Evolutionary conservation across 2,797 vertebrate genomes (phyloP).

Genomic region (Helostoma temminkii): DNA sequence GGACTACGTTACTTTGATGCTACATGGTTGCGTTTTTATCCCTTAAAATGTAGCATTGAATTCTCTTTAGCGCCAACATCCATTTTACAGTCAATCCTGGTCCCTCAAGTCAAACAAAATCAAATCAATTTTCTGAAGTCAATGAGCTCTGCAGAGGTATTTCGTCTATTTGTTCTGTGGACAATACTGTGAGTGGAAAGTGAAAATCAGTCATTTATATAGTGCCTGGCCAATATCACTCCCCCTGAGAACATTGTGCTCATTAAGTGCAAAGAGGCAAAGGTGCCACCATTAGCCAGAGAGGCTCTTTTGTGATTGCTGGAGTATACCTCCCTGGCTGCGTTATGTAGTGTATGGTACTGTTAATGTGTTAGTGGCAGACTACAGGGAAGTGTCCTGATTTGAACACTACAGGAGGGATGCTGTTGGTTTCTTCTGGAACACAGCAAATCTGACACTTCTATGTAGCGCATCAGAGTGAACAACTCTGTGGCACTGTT

Average conservation of each 20-base stretch:
- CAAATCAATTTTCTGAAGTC: slow-evolving; percentile 72
- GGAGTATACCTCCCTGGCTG: slow-evolving; percentile 51
- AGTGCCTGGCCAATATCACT: slow-evolving; percentile 46
- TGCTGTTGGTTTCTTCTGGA: slow-evolving; percentile 18
- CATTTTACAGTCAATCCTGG: slow-evolving; percentile 45
- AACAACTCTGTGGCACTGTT: slow-evolving; percentile 44
- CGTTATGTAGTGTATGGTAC: slow-evolving; percentile 43
- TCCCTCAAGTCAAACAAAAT: slow-evolving; percentile 72
- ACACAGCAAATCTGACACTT: slow-evolving; percentile 45
- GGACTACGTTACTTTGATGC: slow-evolving; percentile 21
- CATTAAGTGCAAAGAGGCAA: slow-evolving; percentile 61
- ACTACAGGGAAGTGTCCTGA: slow-evolving; percentile 73
- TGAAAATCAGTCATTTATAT: slow-evolving; percentile 61
- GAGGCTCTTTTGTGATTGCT: slow-evolving; percentile 72
- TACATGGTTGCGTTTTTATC: slow-evolving; percentile 21
- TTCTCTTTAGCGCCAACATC: slow-evolving; percentile 42
- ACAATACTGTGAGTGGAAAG: slow-evolving; percentile 60
- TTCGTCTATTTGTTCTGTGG: slow-evolving; percentile 60
- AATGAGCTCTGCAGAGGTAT: slow-evolving; percentile 66
- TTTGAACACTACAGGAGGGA: slow-evolving; percentile 59
- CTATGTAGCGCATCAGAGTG: slow-evolving; percentile 33
- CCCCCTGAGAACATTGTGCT: slow-evolving; percentile 64
- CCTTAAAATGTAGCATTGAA: slow-evolving; percentile 39
- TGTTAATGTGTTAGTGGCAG: slow-evolving; percentile 52
- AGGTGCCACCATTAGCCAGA: slow-evolving; percentile 64